Evolutionary conservation across 2,113 vertebrate species (phyloP).

Genomic region (Gallinago media): DNA sequence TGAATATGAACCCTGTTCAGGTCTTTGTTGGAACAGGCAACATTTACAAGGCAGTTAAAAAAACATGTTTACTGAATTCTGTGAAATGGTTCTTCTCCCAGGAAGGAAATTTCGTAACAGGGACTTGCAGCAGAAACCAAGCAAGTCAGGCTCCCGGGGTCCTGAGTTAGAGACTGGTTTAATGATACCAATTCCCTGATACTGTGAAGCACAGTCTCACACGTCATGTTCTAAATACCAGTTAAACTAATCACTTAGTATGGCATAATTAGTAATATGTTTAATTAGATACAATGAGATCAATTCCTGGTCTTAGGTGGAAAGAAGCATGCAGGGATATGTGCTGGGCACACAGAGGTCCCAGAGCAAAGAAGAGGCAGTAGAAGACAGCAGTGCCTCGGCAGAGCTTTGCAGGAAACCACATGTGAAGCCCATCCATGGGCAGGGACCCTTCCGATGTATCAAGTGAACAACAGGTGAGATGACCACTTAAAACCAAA

Average conservation of each 20-base stretch:
- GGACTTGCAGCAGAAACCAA: neutral
- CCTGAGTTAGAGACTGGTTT: neutral
- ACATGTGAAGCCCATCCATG: fast-evolving
- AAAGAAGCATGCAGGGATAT: neutral
- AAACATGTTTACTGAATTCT: neutral
- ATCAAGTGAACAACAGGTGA: neutral
- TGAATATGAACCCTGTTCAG: neutral
- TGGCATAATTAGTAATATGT: neutral
- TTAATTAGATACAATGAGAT: neutral
- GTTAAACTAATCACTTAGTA: neutral
- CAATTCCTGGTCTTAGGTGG: neutral
- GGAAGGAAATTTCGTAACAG: neutral
- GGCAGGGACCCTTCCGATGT: neutral
- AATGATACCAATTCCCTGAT: neutral
- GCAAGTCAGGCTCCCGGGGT: neutral
- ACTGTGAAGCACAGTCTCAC: neutral
- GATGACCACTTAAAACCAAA: neutral
- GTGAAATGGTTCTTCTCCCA: neutral
- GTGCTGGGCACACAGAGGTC: neutral
- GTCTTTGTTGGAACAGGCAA: neutral
- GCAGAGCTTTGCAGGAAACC: neutral
- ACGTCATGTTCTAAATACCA: neutral
- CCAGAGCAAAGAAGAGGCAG: neutral
- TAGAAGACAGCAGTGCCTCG: neutral
- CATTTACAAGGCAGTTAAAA: neutral